A percentile compares a stretch with the other conserved stretches of the same genome.
Conservation (phyloP, 2,113 vertebrate genomes). For the Dicentrarchus labrax region DNA sequence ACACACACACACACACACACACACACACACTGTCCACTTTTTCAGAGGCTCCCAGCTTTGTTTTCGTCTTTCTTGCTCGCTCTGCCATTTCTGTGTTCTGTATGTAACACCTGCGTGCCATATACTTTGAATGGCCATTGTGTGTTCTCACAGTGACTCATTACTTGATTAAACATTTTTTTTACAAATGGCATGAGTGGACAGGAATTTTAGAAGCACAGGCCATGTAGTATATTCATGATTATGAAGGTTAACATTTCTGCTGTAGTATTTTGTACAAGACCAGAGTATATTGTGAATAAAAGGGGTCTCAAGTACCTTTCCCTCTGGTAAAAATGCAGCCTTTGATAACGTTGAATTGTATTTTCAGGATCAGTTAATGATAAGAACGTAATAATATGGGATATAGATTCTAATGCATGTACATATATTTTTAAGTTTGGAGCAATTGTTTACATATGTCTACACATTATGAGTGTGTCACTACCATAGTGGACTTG, state of each 20-base stretch:
- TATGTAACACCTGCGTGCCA: background rate
- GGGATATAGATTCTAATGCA: background rate
- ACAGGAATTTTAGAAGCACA: background rate
- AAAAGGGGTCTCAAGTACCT: background rate
- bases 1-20: constrained; percentile 50
- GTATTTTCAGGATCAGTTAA: background rate
- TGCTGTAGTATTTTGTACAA: background rate
- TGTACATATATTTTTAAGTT: background rate
- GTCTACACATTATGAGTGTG: background rate
- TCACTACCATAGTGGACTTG: background rate
- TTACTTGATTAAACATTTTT: background rate
- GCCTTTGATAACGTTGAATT: background rate
- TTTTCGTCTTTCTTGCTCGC: background rate
- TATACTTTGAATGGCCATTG: background rate
- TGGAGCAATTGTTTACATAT: background rate
- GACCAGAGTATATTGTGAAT: background rate
- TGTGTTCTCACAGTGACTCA: background rate
- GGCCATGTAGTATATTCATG: background rate
- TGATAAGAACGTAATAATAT: background rate
- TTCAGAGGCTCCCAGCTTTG: background rate
- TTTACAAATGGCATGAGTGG: background rate
- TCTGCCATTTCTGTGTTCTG: background rate
- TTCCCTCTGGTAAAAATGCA: background rate
- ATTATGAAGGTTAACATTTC: background rate
- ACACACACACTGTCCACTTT: constrained; percentile 37